Percentiles rank a stretch among this genome's conserved stretches.
Evolutionary conservation across 2,888 invertebrate genomes (phyloP).

Genomic region (Nycteola revayana): DNA sequence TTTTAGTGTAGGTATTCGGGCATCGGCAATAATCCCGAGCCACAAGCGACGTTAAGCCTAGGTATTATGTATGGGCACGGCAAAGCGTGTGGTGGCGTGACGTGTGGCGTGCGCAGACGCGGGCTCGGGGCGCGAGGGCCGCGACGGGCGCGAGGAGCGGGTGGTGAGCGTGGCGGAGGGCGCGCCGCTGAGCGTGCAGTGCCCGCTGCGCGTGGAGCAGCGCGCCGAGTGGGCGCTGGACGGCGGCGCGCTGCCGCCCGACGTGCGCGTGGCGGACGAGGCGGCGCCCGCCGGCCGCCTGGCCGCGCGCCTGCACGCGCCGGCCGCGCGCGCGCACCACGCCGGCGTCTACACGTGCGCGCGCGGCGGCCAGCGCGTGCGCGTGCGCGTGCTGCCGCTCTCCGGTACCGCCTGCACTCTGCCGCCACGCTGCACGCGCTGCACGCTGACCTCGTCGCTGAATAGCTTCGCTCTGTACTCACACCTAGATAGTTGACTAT

Average conservation of each 20-base stretch:
- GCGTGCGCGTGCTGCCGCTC: slow-evolving; percentile 40
- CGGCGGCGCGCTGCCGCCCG: slow-evolving; percentile 49
- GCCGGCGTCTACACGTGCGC: slow-evolving; percentile 61
- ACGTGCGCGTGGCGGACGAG: slow-evolving; percentile 49
- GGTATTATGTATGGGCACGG: no score
- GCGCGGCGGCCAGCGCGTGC: slow-evolving; percentile 43
- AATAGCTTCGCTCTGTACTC: no score
- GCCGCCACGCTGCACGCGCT: slow-evolving; percentile 20
- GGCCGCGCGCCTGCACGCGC: slow-evolving; percentile 46
- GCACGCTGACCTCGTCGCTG: slow-evolving; percentile 9
- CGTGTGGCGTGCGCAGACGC: slow-evolving; percentile 39
- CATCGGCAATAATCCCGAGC: no score
- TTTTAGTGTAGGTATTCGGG: no score
- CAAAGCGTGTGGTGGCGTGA: slow-evolving; percentile 16
- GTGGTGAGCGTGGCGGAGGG: slow-evolving; percentile 58
- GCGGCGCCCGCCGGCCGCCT: slow-evolving; percentile 38
- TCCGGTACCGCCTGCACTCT: slow-evolving; percentile 17
- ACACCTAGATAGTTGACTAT: no score
- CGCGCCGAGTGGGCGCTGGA: slow-evolving; percentile 50
- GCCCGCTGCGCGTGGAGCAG: slow-evolving; percentile 58
- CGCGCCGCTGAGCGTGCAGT: slow-evolving; percentile 63
- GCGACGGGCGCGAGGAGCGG: no score
- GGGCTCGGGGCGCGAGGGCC: slow-evolving; percentile 37
- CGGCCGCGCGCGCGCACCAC: slow-evolving; percentile 47
- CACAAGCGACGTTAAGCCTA: no score